Conservation (phyloP, 2,888 invertebrate species). For the Thereva unica region DNA sequence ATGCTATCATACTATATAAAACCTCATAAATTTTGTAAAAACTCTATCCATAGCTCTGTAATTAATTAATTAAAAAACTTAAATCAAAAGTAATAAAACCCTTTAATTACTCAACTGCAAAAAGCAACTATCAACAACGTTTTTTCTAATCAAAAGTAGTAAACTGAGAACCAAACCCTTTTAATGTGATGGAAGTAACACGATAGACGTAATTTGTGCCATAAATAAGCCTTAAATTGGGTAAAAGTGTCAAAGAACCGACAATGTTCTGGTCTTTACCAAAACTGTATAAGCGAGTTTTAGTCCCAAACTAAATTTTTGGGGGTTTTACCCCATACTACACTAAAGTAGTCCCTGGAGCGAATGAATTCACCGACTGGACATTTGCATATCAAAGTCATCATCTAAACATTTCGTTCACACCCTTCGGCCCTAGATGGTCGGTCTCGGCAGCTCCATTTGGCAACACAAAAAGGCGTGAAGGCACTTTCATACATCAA, state of each 20-base stretch:
- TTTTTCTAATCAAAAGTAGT: slow-evolving; percentile 15
- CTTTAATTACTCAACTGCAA: too few species aligned
- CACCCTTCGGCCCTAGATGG: slow-evolving; percentile 25
- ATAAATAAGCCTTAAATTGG: slow-evolving; percentile 28
- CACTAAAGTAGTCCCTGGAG: slow-evolving; percentile 21
- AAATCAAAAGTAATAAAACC: slow-evolving; percentile 11
- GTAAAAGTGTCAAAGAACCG: slow-evolving; percentile 25
- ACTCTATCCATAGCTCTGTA: not conserved
- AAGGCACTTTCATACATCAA: slow-evolving; percentile 33
- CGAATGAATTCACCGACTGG: slow-evolving; percentile 20
- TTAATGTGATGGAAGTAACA: slow-evolving; percentile 11
- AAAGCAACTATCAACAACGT: not conserved
- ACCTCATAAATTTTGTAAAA: too few species aligned
- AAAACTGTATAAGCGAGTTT: slow-evolving; percentile 16
- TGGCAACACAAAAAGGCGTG: slow-evolving; percentile 25
- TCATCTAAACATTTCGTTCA: slow-evolving; percentile 35
- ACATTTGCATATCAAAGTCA: slow-evolving; percentile 35
- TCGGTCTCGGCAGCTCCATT: slow-evolving; percentile 28
- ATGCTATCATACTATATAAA: not conserved
- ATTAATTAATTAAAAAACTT: slow-evolving; percentile 13
- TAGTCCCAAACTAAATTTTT: slow-evolving; percentile 14
- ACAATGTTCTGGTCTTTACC: slow-evolving; percentile 8
- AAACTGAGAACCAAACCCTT: slow-evolving; percentile 20
- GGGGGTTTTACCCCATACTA: not conserved
- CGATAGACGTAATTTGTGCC: slow-evolving; percentile 23